Evolutionary conservation across 2,888 invertebrate genomes (phyloP).

Genomic region (Troides aeacus): DNA sequence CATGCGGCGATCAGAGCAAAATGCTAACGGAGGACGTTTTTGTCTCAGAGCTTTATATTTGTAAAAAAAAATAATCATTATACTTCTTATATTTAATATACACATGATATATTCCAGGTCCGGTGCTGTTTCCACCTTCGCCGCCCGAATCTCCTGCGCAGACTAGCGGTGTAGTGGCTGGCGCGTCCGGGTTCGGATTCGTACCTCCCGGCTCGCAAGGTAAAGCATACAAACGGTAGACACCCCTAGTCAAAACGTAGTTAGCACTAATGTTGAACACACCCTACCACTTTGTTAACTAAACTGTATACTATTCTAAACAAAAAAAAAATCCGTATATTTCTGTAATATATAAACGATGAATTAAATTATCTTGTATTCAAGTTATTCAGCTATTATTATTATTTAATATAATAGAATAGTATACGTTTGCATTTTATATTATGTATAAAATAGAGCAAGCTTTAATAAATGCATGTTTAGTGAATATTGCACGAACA

Average conservation of each 20-base stretch:
- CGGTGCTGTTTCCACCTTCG: conserved; percentile 88
- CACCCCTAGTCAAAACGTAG: conserved; percentile 59
- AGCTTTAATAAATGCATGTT: conserved; percentile 57
- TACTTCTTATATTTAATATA: no score
- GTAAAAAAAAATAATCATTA: no score
- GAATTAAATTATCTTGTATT: background rate
- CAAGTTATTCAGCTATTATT: background rate
- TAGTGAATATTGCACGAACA: conserved; percentile 50
- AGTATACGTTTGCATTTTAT: conserved; percentile 60
- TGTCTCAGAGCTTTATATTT: no score
- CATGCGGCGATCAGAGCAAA: no score
- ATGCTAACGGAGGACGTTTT: no score
- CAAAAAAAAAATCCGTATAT: background rate
- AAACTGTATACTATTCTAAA: conserved; percentile 24
- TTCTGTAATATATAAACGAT: background rate
- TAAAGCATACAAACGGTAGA: conserved; percentile 74
- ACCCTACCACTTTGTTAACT: conserved; percentile 25
- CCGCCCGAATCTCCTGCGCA: conserved; percentile 84
- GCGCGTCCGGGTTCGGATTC: conserved; percentile 92
- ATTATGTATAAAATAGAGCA: conserved; percentile 40
- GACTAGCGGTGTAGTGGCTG: conserved; percentile 89
- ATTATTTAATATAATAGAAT: conserved; percentile 28
- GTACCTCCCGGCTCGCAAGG: conserved; percentile 87
- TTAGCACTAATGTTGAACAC: conserved; percentile 55
- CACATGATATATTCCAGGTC: conserved; percentile 79